A percentile compares a stretch with the other conserved stretches of the same genome.
Conservation (phyloP, 2,113 vertebrate species). For the Stomatorhinus ivindoensis region DNA sequence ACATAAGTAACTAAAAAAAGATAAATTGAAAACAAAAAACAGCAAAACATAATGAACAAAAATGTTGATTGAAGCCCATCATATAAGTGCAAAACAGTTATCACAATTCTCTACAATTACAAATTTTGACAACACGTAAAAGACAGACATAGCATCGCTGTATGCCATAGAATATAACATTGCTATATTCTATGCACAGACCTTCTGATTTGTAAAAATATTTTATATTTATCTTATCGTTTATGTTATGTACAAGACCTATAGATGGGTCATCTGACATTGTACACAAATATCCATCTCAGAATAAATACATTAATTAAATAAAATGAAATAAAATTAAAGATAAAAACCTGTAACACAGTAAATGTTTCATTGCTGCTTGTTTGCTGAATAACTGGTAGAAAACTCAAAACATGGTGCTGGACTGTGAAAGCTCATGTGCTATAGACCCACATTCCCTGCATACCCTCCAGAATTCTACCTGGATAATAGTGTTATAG, state of each 20-base stretch:
- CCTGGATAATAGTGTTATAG: background rate
- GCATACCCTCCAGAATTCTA: background rate
- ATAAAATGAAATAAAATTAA: background rate
- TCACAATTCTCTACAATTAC: background rate
- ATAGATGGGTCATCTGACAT: background rate
- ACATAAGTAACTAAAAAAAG: background rate
- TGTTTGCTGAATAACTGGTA: background rate
- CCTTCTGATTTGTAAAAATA: background rate
- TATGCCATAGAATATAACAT: background rate
- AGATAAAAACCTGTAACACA: background rate
- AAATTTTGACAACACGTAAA: background rate
- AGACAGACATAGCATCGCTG: background rate
- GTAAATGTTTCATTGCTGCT: background rate
- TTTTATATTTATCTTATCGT: background rate
- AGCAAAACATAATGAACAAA: constrained; percentile 37
- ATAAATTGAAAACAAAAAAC: constrained; percentile 1
- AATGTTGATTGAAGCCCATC: constrained; percentile 33
- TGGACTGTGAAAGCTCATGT: background rate
- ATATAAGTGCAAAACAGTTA: background rate
- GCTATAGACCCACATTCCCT: background rate
- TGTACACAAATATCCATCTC: background rate
- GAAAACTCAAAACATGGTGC: background rate
- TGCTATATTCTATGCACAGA: background rate
- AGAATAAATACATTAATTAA: background rate
- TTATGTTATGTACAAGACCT: background rate